Evolutionary conservation across 2,888 invertebrate genomes (phyloP), one percentile per base, ranked within the genome.

Genomic region (Amiota mariae): DNA sequence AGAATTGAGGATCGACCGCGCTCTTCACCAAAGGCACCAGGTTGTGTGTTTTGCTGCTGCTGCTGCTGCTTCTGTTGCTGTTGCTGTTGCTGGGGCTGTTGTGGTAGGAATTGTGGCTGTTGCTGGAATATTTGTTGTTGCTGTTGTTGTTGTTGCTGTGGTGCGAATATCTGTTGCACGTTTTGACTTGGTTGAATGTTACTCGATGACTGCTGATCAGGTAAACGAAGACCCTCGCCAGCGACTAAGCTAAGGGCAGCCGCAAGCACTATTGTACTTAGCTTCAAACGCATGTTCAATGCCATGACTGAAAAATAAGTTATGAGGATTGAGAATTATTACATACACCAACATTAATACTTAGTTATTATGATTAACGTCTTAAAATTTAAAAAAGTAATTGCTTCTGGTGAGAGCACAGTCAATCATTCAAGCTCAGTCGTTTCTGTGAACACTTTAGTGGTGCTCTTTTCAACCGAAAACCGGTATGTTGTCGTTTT

Each of bases 1-100:
- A 96, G 90, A 3, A 96, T 90, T 77, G 94, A 93, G 4, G 95
- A 93, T 1, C 94, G 91, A 2, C 88, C 87, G 72, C 92, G 91
- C 20, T 89, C 89, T 72, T 89, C 87, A 10, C 86, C 88, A 54
- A 78, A 82, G 48, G 78, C 77, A 2, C 77, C 75, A 46, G 77
- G 81, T 11, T 78, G 80, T 0, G 64, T 77, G 48, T 80, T 85
- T 48, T 81, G 85, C 0, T 78, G 80, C 64, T 80, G 82, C 49
- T 77, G 81, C 46, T 82, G 84, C 36, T 76, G 79, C n/a, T n/a
- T n/a, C n/a, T 73, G 81, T 9, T 75, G 79, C n/a, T 81, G 80
- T n/a, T 79, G 81, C 12, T 82, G 84, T 46, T 76, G 79, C 46
- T 79, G 79, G 24, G 81, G 76, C 15, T 75, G 76, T 73, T 76